phyloP scores from a whole-genome alignment of 1,140 invertebrate genomes.

The Steinernema feltiae region DNA sequence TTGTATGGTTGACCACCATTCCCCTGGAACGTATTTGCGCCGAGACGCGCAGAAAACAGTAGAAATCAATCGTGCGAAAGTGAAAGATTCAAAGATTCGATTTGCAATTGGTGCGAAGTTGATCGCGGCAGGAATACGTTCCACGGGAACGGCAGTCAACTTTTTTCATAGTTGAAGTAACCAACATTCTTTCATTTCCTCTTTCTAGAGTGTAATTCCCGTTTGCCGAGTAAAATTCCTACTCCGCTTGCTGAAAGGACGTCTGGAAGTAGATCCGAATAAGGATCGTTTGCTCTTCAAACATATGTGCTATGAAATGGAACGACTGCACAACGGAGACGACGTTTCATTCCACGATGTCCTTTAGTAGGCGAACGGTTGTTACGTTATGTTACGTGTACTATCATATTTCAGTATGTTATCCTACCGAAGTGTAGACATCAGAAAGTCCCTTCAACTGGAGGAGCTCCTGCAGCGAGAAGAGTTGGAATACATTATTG shows the following conservation, averaged over 20 bases:
- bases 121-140: no score
- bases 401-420: conserved; percentile 73
- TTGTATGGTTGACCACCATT: no score
- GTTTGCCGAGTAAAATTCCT: conserved; percentile 72
- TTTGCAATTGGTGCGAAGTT: no score
- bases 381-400: background rate
- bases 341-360: conserved; percentile 99
- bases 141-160: no score
- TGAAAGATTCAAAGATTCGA: no score
- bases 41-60: no score
- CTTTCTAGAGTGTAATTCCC: conserved; percentile 75
- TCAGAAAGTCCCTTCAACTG: conserved; percentile 90
- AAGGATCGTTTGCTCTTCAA: conserved; percentile 94
- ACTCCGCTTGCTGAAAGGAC: conserved; percentile 67
- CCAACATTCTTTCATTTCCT: background rate
- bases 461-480: conserved; percentile 93
- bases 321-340: conserved; percentile 93
- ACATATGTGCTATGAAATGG: conserved; percentile 99
- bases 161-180: no score
- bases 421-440: conserved; percentile 96
- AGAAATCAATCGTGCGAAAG: no score
- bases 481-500: conserved; percentile 97
- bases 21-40: no score
- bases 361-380: conserved; percentile 70
- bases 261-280: conserved; percentile 93